Percentiles rank a stretch among this genome's conserved stretches.
Conservation (phyloP, 2,797 vertebrate genomes). For the Bovichtus variegatus region DNA sequence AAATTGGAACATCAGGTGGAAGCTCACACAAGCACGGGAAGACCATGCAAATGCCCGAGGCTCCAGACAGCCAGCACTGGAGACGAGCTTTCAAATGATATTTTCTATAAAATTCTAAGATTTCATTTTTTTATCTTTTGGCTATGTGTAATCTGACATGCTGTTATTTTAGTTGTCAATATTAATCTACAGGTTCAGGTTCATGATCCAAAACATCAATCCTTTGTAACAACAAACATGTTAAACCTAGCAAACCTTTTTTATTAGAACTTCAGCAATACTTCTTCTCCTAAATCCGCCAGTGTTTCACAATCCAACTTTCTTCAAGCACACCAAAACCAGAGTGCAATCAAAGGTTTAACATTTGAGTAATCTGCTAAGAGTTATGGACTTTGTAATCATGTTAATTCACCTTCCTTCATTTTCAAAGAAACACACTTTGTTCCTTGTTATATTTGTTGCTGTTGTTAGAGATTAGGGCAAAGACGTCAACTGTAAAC, state of each 20-base stretch:
- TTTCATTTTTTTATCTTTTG: not conserved
- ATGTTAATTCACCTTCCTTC: not conserved
- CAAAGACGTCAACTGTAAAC: not conserved
- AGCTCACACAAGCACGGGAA: not conserved
- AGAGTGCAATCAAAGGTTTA: constrained; percentile 1
- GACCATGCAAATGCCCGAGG: not conserved
- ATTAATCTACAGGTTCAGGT: not conserved
- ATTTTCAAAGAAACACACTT: constrained; percentile 2
- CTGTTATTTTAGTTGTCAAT: not conserved
- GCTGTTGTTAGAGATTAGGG: not conserved
- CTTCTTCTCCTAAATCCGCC: not conserved
- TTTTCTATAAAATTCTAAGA: not conserved
- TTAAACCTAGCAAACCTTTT: not conserved
- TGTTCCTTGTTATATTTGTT: not conserved
- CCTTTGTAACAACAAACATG: not conserved
- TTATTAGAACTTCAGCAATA: not conserved
- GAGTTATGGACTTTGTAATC: not conserved
- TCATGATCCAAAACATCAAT: not conserved
- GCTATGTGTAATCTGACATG: not conserved
- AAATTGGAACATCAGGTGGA: not conserved
- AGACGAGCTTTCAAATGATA: not conserved
- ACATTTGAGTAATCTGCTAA: not conserved
- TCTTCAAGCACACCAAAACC: not conserved
- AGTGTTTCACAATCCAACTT: not conserved
- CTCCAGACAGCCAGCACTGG: not conserved